Base-by-base conservation (phyloP, 2,888 invertebrate genomes). In the Cataglyphis rosenhaueri region DNA sequence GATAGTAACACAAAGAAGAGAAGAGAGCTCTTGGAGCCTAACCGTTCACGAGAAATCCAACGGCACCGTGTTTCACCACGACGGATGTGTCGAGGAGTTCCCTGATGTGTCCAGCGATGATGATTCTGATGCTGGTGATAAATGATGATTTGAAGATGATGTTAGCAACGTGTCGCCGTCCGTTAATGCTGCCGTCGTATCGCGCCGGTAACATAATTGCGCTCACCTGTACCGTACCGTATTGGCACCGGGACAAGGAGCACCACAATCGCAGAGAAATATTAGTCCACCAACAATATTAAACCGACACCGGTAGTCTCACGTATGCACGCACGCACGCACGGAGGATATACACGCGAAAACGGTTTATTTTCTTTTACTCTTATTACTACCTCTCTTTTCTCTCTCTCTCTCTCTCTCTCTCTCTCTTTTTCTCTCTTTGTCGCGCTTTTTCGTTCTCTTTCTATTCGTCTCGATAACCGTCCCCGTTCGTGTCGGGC, bases 41-140 rank as follows among this genome's bases (percentile, higher is more conserved):
- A 90, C 90, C 89, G 84, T 92, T 91, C 35, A 91, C 91, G 57
- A 92, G 78, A 82, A 85, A 87, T 90, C 89, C 88, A 65, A 55
- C 70, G 82, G n/a, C 32, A 29, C 83, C 71, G 38, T 62, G 74
- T 81, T 68, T 87, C 68, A 82, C 52, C 32, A 48, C 44, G 78
- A 44, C 44, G 73, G 74, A 70, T 62, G 71, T 73, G 64, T 52
- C 62, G 81, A 62, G 38, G 59, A 66, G 25, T 21, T 32, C 66
- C 29, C 35, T 15, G 29, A 18, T 2, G 44, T 21, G 5, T 71
- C 38, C 81, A 70, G 48, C 52, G 66, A 12, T 21, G 57, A 12
- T 32, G 64, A 59, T 71, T 68, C 41, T 64, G 75, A 52, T 48
- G 81, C 21, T 15, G 57, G 6, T 12, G 83, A 48, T 81, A 73